These are phyloP conservation scores for Recurvirostra avosetta DNA, from an alignment of 2,113 vertebrate genomes.

Conservation along the genomic window DNA sequence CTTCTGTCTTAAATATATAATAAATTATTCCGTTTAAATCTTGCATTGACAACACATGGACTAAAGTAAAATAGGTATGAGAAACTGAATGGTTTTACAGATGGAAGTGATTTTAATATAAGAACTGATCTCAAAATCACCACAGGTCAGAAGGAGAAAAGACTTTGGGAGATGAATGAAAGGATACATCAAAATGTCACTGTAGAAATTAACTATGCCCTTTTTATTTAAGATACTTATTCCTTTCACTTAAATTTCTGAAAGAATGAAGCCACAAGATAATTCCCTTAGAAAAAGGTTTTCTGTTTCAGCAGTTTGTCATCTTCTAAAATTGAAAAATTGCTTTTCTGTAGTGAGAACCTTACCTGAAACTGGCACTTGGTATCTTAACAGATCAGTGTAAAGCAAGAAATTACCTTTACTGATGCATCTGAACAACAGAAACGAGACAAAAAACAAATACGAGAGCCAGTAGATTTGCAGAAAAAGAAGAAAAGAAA, in stretches of 20 bases:
- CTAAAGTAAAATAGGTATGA: slow-evolving; percentile 54
- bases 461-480: slow-evolving; percentile 86
- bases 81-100: slow-evolving; percentile 51
- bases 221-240: slow-evolving; percentile 45
- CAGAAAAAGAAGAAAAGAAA: slow-evolving; percentile 99
- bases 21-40: slow-evolving; percentile 55
- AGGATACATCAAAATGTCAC: slow-evolving; percentile 57
- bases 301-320: slow-evolving; percentile 66
- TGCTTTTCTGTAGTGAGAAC: slow-evolving; percentile 65
- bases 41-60: slow-evolving; percentile 4
- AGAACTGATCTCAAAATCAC: slow-evolving; percentile 49
- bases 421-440: slow-evolving; percentile 84
- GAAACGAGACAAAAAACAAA: slow-evolving; percentile 91
- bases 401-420: slow-evolving; percentile 97
- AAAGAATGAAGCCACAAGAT: slow-evolving; percentile 59
- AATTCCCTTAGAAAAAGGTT: slow-evolving; percentile 58
- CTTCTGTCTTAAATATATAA: slow-evolving; percentile 50
- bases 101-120: slow-evolving; percentile 61
- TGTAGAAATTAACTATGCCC: slow-evolving; percentile 59
- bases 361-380: slow-evolving; percentile 74
- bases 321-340: slow-evolving; percentile 69
- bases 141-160: slow-evolving; percentile 31
- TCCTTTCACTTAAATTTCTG: slow-evolving; percentile 64
- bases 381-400: slow-evolving; percentile 85
- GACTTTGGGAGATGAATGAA: slow-evolving; percentile 46